These are phyloP conservation scores for Hirtodrosophila confusa DNA, from an alignment of 2,888 invertebrate genomes.

Conservation along the genomic window DNA sequence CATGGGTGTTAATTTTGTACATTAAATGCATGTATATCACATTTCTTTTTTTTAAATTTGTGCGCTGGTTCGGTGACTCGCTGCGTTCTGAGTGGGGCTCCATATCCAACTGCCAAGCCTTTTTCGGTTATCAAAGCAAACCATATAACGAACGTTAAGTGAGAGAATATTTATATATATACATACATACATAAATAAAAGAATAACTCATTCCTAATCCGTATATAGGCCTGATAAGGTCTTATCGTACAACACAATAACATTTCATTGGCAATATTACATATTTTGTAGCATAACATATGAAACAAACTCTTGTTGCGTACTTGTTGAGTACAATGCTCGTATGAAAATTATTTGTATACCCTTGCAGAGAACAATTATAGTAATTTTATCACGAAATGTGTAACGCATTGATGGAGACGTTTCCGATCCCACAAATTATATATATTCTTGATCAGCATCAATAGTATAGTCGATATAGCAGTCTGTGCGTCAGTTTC, in stretches of 20 bases:
- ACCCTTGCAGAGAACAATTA: too few species aligned
- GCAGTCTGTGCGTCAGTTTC: too few species aligned
- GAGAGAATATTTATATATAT: background rate
- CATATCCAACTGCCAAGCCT: slow-evolving; percentile 26
- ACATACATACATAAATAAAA: background rate
- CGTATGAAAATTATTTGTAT: too few species aligned
- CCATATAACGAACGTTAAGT: background rate
- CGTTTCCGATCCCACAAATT: too few species aligned
- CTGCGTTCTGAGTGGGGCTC: slow-evolving; percentile 3
- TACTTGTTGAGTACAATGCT: too few species aligned
- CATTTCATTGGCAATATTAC: background rate
- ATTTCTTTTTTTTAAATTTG: background rate
- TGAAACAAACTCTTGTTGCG: too few species aligned
- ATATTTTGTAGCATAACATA: background rate
- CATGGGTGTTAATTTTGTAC: slow-evolving; percentile 16
- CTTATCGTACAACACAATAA: slow-evolving; percentile 12
- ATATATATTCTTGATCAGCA: too few species aligned
- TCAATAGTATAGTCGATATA: too few species aligned
- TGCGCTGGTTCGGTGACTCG: background rate
- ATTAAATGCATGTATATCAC: background rate
- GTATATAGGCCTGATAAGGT: slow-evolving; percentile 17
- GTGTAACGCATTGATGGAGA: too few species aligned
- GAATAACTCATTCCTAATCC: slow-evolving; percentile 1
- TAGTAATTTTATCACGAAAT: too few species aligned
- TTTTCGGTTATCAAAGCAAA: slow-evolving; percentile 9